Conservation (phyloP, 2,888 invertebrate species). For the Drosophila engyochracea region DNA sequence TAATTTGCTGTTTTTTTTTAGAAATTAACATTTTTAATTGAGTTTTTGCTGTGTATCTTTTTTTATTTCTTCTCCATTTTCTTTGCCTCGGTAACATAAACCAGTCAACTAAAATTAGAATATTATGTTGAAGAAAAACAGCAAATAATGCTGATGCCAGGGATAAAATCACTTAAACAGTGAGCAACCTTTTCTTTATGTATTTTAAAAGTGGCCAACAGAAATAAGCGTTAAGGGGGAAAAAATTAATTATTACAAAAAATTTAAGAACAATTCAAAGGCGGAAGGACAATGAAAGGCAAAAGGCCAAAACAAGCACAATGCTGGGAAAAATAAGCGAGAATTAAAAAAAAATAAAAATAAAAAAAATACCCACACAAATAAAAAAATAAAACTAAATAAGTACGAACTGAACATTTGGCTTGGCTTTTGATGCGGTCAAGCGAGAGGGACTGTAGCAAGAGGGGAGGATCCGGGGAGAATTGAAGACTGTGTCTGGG, state of each 20-base stretch:
- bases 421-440: conserved; percentile 75
- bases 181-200: conserved; percentile 42
- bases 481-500: not conserved
- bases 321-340: conserved; percentile 55
- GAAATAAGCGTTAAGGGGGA: conserved; percentile 32
- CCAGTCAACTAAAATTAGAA: conserved; percentile 72
- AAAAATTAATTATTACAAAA: conserved; percentile 77
- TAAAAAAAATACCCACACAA: not conserved
- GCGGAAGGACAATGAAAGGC: conserved; percentile 75
- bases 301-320: conserved; percentile 47
- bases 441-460: conserved; percentile 32
- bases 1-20: conserved; percentile 32
- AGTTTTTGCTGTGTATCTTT: conserved; percentile 49
- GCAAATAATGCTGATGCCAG: conserved; percentile 37
- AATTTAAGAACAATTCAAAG: conserved; percentile 72
- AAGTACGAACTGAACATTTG: conserved; percentile 57
- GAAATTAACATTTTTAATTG: conserved; percentile 70
- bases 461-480: not conserved
- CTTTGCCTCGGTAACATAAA: conserved; percentile 46
- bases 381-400: conserved; percentile 44
- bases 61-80: not conserved
- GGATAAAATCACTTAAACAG: conserved; percentile 67
- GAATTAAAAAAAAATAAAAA: not conserved
- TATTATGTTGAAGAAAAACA: conserved; percentile 54
- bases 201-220: conserved; percentile 22